These are phyloP conservation scores for Chironomus tepperi DNA, from an alignment of 1,140 invertebrate genomes.

Conservation along the genomic window DNA sequence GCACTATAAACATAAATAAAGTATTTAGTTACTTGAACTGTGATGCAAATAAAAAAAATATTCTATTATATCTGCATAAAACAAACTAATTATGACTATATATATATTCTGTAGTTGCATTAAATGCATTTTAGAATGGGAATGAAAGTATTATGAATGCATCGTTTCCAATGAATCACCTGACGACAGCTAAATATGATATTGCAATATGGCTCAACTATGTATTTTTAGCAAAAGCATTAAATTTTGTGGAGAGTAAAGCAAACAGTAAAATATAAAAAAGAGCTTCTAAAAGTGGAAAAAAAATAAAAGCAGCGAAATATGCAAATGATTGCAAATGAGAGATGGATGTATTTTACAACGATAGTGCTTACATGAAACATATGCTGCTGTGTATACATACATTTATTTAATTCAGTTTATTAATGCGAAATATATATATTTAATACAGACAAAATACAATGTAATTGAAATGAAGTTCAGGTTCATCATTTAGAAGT, in stretches of 20 bases:
- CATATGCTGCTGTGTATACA: background rate
- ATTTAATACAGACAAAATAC: background rate
- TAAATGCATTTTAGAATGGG: too few relatives aligned
- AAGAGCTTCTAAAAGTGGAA: background rate
- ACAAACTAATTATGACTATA: too few relatives aligned
- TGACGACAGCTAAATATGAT: background rate
- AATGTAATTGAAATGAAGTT: background rate
- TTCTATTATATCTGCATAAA: too few relatives aligned
- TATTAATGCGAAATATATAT: background rate
- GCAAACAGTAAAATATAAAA: background rate
- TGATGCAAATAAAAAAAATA: too few relatives aligned
- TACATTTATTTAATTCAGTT: background rate
- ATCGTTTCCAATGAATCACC: constrained; percentile 3
- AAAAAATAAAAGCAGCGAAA: background rate
- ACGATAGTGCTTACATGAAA: background rate
- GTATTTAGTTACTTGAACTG: too few relatives aligned
- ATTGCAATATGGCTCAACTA: too few relatives aligned
- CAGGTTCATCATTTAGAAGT: background rate
- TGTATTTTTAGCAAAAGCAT: background rate
- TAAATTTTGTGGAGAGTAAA: background rate
- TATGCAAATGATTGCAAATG: background rate
- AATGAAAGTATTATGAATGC: background rate
- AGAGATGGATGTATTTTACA: background rate
- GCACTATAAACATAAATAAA: too few relatives aligned
- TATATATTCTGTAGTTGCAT: too few relatives aligned